Conservation (phyloP, 2,888 invertebrate genomes). For the Parnassius orleans region DNA sequence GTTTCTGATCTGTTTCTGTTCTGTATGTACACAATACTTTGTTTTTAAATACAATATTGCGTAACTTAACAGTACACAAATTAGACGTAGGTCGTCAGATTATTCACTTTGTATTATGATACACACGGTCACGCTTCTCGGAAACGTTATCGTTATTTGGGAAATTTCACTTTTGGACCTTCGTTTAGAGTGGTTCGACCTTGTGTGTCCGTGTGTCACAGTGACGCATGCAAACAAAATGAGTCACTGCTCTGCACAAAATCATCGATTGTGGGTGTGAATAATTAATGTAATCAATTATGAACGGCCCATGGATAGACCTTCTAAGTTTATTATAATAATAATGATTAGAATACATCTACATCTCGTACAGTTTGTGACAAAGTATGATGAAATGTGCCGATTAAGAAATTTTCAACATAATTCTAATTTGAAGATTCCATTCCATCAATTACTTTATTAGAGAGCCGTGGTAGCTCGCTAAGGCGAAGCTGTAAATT, state of each 20-base stretch:
- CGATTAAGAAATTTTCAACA: too few species aligned
- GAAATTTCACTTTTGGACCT: slow-evolving; percentile 26
- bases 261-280: slow-evolving; percentile 18
- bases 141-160: slow-evolving; percentile 5
- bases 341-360: too few species aligned
- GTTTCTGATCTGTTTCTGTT: too few species aligned
- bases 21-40: too few species aligned
- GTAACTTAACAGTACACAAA: background rate
- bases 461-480: too few species aligned
- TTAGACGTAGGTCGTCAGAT: background rate
- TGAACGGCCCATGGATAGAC: slow-evolving; percentile 1
- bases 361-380: too few species aligned
- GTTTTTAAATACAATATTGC: background rate
- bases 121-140: background rate
- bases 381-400: too few species aligned
- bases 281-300: slow-evolving; percentile 23
- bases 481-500: too few species aligned
- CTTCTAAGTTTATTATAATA: too few species aligned
- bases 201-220: slow-evolving; percentile 17
- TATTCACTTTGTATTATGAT: background rate
- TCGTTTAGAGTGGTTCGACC: slow-evolving; percentile 4
- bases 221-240: slow-evolving; percentile 13
- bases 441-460: too few species aligned
- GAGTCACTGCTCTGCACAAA: slow-evolving; percentile 17
- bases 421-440: too few species aligned